Evolutionary conservation across 2,888 invertebrate species (phyloP), one percentile per base, ranked within the genome.

Genomic region (Thyatira batis): DNA sequence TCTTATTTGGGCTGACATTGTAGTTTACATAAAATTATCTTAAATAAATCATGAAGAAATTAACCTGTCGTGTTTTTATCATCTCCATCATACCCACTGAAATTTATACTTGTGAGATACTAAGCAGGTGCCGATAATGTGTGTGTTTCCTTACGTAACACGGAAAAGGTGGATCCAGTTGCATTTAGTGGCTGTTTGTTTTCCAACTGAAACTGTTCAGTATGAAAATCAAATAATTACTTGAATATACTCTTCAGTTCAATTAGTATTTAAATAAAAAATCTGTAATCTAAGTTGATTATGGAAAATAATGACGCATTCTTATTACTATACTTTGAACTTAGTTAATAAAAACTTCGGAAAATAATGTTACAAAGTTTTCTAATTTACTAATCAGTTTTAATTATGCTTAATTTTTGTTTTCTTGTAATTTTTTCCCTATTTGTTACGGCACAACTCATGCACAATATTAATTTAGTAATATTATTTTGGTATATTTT

Each of bases 161-260:
- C 52, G 55, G 9, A 60, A 70, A 57, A 46, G 71, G 69, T 58
- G 71, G 59, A 44, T n/a, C 23, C 17, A 20, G 10, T 44, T 39
- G 20, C 30, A 11, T 49, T 49, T 33, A n/a, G 13, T 3, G 30
- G 6, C n/a, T 11, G 10, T 20, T 13, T n/a, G 21, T 48, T 48
- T 48, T 13, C 20, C 28, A 10, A 48, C 9, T 48, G 11, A 27
- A 17, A 27, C 17, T 43, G 11, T 30, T 30, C 1, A 30, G 11
- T 30, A 30, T 30, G 1, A 11, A 21, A 45, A 21, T 45, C n/a
- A 21, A 21, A 21, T 39, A 1, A 8, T 17, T 17, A 39, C 17
- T 17, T 6, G n/a, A n/a, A n/a, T n/a, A n/a, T n/a, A n/a, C n/a
- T n/a, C n/a, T n/a, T n/a, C n/a, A n/a, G n/a, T n/a, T n/a, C n/a